Base-by-base conservation (phyloP, 2,113 vertebrate species). In the Corvus cornix region DNA sequence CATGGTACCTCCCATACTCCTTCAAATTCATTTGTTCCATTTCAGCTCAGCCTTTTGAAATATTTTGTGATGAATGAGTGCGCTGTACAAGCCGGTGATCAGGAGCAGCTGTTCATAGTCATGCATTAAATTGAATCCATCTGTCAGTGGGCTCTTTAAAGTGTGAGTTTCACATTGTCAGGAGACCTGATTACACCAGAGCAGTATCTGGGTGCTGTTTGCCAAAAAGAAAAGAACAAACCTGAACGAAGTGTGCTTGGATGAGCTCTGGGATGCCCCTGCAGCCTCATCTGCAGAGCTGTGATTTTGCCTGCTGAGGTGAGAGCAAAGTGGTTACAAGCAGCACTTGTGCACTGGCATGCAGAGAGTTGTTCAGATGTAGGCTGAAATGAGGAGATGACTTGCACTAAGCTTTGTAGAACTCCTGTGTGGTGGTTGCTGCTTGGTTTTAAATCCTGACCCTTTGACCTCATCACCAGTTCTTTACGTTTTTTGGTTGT, bases 51-150 rank as follows among this genome's bases (percentile, higher is more conserved):
- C 60, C 90, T 80, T 95, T 90, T 92, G 95, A 95, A 92, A 86
- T 88, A 13, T 60, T 96, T 93, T 44, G 76, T 81, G 96, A 90
- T 95, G 82, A 94, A 95, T 89, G 60, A 28, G 52, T 33, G 89
- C 1, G 13, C 74, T 90, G 85, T 70, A 74, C 90, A 88, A 85
- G 85, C 43, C 2, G 4, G 90, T 94, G 85, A 96, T 94, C 95
- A 93, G 39, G 90, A 96, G 64, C 93, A 96, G 96, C 93, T 95
- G 95, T 37, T 96, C 75, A 70, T 31, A 95, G 76, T 81, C 88
- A 27, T 90, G 69, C 64, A 84, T 93, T 84, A 81, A 92, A 97
- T 89, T 27, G 76, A 90, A 72, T 56, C 96, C 95, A 94, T 86
- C 88, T 93, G 95, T 70, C 86, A 72, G 52, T 46, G 83, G 64